phyloP scores from a whole-genome alignment of 2,797 vertebrate species.

The Lindbergichthys nudifrons region DNA sequence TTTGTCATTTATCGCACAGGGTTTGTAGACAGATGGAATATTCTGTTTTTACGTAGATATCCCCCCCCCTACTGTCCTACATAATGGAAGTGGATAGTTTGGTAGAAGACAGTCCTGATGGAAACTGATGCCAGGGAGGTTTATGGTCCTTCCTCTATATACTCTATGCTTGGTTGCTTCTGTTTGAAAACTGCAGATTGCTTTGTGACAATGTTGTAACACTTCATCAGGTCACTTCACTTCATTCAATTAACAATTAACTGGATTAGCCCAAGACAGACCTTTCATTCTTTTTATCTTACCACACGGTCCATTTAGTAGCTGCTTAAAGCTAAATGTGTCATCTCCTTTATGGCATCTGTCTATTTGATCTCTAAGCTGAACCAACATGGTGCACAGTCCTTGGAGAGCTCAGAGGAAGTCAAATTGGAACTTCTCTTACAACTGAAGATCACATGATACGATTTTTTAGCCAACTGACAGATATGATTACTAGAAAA shows the following conservation, averaged over 20 bases:
- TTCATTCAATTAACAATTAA: background rate
- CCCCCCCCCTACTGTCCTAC: no score
- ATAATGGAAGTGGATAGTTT: no score
- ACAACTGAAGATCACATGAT: background rate
- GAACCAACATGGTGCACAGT: background rate
- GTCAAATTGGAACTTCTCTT: background rate
- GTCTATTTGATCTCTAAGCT: background rate
- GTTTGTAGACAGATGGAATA: background rate
- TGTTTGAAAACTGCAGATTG: background rate
- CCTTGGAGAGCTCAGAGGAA: background rate
- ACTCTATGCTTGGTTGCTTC: background rate
- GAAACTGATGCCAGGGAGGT: background rate
- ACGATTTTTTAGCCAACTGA: no score
- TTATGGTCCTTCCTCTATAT: background rate
- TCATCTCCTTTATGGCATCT: background rate
- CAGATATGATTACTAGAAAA: no score
- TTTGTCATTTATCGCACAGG: background rate
- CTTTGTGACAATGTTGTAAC: background rate
- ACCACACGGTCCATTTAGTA: background rate
- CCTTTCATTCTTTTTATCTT: background rate
- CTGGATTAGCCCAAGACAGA: background rate
- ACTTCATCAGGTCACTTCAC: background rate
- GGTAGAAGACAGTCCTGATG: background rate
- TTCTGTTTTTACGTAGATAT: background rate
- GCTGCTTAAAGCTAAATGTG: background rate